Conservation (phyloP, 2,113 vertebrate species). For the Chaenogobius annularis region DNA sequence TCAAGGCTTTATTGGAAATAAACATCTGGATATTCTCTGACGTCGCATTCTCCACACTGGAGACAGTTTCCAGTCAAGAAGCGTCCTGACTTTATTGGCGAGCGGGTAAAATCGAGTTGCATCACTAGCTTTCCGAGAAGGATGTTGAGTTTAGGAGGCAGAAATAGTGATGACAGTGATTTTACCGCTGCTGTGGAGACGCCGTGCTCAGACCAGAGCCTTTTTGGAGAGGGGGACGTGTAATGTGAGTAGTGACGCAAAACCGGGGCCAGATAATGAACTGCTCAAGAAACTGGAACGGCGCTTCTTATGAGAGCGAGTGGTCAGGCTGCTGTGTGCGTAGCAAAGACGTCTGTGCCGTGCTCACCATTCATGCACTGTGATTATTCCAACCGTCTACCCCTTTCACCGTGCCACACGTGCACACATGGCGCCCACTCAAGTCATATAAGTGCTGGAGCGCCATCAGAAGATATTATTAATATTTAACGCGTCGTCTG, state of each 20-base stretch:
- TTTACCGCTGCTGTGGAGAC: constrained; percentile 58
- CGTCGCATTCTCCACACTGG: constrained; percentile 34
- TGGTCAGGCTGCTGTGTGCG: constrained; percentile 50
- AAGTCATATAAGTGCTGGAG: constrained; percentile 49
- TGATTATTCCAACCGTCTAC: constrained; percentile 46
- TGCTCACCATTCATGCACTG: constrained; percentile 47
- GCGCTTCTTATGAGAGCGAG: constrained; percentile 60
- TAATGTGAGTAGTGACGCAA: constrained; percentile 75
- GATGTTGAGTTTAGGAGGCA: constrained; percentile 55
- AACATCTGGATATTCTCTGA: constrained; percentile 8
- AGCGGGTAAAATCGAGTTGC: constrained; percentile 40
- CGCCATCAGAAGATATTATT: constrained; percentile 35
- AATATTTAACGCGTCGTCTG: constrained; percentile 31
- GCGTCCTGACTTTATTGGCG: constrained; percentile 47
- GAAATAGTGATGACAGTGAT: constrained; percentile 52
- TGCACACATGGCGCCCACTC: constrained; percentile 47
- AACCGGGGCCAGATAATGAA: constrained; percentile 66
- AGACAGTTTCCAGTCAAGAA: constrained; percentile 54
- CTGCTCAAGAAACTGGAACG: constrained; percentile 73
- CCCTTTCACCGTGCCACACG: constrained; percentile 45
- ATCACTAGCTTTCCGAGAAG: constrained; percentile 57
- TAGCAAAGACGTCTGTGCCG: constrained; percentile 60
- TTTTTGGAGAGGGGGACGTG: constrained; percentile 57
- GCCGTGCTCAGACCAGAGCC: constrained; percentile 59
- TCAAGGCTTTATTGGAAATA: constrained; percentile 8